phyloP scores from a whole-genome alignment of 2,113 vertebrate genomes.

The Lophochroa leadbeateri region DNA sequence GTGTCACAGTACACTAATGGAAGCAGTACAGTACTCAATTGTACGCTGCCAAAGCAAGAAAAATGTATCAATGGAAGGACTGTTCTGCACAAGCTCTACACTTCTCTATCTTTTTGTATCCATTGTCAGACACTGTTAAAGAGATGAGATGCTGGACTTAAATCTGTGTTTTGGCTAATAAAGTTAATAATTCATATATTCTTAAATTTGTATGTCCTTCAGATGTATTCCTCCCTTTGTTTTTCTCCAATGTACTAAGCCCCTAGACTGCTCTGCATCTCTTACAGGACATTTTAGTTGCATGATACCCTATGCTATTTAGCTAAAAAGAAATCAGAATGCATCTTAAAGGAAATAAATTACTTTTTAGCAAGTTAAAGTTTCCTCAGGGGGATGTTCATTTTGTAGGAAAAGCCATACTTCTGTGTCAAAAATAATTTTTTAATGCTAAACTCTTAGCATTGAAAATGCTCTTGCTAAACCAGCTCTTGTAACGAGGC shows the following conservation, averaged over 20 bases:
- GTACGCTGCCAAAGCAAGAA: neutral
- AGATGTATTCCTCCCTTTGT: neutral
- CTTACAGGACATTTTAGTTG: neutral
- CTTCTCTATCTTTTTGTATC: neutral
- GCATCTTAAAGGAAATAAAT: fast-evolving
- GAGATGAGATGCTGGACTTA: neutral
- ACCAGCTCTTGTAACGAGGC: neutral
- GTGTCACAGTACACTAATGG: neutral
- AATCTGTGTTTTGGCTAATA: neutral
- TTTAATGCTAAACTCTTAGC: neutral
- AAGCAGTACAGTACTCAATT: neutral
- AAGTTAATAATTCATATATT: neutral
- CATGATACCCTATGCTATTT: neutral
- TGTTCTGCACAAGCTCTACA: neutral
- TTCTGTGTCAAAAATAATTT: neutral
- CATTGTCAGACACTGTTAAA: neutral
- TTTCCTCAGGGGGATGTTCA: neutral
- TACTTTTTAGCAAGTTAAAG: neutral
- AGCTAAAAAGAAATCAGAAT: neutral
- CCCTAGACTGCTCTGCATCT: neutral
- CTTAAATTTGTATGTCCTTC: neutral
- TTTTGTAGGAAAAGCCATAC: neutral
- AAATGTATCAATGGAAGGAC: neutral
- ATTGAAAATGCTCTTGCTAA: neutral
- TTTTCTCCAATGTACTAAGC: neutral